Evolutionary conservation across 2,797 vertebrate species (phyloP).

Genomic region (Huso huso): DNA sequence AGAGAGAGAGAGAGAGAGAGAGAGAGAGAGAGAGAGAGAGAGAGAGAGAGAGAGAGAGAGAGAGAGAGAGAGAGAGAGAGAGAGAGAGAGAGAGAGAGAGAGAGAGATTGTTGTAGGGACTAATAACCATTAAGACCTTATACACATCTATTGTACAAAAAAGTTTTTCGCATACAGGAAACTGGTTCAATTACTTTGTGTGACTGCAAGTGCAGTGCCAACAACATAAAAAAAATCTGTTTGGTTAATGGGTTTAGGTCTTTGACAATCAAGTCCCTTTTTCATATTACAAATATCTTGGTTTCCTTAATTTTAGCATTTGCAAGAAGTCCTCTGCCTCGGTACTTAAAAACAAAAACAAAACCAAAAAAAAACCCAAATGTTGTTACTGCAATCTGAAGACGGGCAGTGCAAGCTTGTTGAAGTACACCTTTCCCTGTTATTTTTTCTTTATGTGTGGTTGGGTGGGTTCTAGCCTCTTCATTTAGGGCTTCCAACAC

Average conservation of each 20-base stretch:
- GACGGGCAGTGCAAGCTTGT: background rate
- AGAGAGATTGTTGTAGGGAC: constrained; percentile 21
- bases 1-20: constrained; percentile 23
- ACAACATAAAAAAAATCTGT: constrained; percentile 3
- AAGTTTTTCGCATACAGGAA: constrained; percentile 21
- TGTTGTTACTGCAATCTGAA: background rate
- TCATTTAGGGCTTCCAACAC: background rate
- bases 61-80: too few relatives aligned
- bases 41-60: too few relatives aligned
- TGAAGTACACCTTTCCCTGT: background rate
- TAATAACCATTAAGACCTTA: constrained; percentile 5
- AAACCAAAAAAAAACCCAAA: background rate
- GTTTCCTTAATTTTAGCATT: background rate
- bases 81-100: constrained; percentile 20
- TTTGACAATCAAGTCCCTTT: constrained; percentile 9
- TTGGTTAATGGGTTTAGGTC: constrained; percentile 9
- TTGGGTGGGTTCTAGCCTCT: background rate
- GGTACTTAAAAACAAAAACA: background rate
- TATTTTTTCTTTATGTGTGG: background rate
- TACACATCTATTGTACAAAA: constrained; percentile 5
- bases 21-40: constrained; percentile 21
- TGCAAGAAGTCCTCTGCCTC: background rate
- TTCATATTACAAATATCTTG: constrained; percentile 4
- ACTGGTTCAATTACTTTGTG: constrained; percentile 9
- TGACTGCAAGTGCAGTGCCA: constrained; percentile 3